Evolutionary conservation across 2,113 vertebrate genomes (phyloP), one percentile per base, ranked within the genome.

Genomic region (Aix galericulata): DNA sequence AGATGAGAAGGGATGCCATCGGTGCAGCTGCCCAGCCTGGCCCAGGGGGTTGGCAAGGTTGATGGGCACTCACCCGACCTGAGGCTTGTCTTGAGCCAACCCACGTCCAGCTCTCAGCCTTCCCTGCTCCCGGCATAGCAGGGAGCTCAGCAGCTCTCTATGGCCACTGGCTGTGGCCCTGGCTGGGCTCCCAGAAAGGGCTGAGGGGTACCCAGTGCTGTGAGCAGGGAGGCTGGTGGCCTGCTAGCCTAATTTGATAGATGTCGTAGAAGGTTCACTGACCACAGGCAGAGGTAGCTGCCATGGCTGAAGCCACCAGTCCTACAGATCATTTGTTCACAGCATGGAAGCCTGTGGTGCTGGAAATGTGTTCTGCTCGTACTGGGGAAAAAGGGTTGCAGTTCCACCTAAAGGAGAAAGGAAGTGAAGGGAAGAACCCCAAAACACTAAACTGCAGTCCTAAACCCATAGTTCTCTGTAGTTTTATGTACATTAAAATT

Each of bases 11-110:
- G 17, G 44, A 46, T 13, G 34, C 38, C 1, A 0, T 36, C 18
- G 46, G 11, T 26, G 18, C 2, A 38, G 17, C 32, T 58, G 56
- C 55, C 63, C 13, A 18, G 13, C 38, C 29, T 0, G 0, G 8
- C 6, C 27, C 31, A 8, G 26, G 58, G 42, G 50, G 17, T 22
- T 0, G 1, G 13, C 0, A 4, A 91, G 22, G 46, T 14, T 31
- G 11, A 10, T 6, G 16, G 23, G 12, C 0, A 0, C 8, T 44
- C 22, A 31, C 16, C 55, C 42, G 18, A 32, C 11, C 32, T 1
- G 0, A 17, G 9, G 4, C 1, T 72, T 2, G 2, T 15, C 6
- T 34, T 11, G 7, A 52, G 34, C 32, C 0, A 0, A 32, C 18
- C 23, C 25, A 9, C 0, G 0, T 1, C 17, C 21, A 53, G 32